phyloP scores from a whole-genome alignment of 2,888 invertebrate genomes.

The Crioceris asparagi region DNA sequence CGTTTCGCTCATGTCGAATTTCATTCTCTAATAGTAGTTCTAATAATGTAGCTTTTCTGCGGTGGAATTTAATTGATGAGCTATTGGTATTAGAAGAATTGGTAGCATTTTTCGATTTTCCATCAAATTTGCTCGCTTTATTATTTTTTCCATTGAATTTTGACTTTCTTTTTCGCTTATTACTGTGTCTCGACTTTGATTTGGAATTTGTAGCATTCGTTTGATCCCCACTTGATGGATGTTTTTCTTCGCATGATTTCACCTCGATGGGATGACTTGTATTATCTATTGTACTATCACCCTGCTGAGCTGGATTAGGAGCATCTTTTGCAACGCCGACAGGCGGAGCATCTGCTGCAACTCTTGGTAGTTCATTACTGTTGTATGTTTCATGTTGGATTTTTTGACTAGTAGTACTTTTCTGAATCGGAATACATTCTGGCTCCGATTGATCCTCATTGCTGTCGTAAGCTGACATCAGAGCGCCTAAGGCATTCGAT shows the following conservation, averaged over 20 bases:
- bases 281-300: too few relatives aligned
- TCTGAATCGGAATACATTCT: too few relatives aligned
- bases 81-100: too few relatives aligned
- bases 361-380: not conserved
- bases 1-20: conserved; percentile 77
- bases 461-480: conserved; percentile 49
- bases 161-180: conserved; percentile 35
- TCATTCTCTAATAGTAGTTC: conserved; percentile 64
- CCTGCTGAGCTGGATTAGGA: too few relatives aligned
- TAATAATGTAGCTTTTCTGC: conserved; percentile 47
- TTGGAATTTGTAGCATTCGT: too few relatives aligned
- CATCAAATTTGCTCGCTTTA: conserved; percentile 14
- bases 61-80: conserved; percentile 27
- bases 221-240: too few relatives aligned
- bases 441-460: too few relatives aligned
- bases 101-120: not conserved
- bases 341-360: too few relatives aligned
- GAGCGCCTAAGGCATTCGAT: conserved; percentile 45
- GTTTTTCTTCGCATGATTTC: too few relatives aligned
- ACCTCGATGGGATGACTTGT: too few relatives aligned
- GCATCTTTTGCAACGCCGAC: too few relatives aligned
- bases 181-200: conserved; percentile 5
- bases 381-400: not conserved
- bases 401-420: not conserved
- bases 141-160: conserved; percentile 42